A percentile compares a stretch with the other conserved stretches of the same genome.
These are phyloP conservation scores for Coenonympha glycerion DNA, from an alignment of 2,888 invertebrate genomes.

Conservation along the genomic window DNA sequence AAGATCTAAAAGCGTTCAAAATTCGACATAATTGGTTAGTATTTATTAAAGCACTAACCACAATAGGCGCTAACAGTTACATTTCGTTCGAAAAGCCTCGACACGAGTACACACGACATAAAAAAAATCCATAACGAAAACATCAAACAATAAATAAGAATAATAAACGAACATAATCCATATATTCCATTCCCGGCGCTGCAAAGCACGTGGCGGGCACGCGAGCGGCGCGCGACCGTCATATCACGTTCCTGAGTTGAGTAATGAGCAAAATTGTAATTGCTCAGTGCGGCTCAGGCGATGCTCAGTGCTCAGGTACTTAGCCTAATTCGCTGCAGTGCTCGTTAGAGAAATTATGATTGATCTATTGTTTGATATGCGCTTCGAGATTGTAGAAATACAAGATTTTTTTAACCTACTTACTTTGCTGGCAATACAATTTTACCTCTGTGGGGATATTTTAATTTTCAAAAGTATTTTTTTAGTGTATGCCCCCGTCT, in stretches of 20 bases:
- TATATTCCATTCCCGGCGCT: slow-evolving; percentile 15
- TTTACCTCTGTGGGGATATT: too few species aligned
- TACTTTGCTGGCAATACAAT: background rate
- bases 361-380: slow-evolving; percentile 29
- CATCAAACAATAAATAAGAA: slow-evolving; percentile 3
- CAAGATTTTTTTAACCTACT: too few species aligned
- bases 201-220: slow-evolving; percentile 34
- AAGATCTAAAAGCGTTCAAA: too few species aligned
- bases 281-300: slow-evolving; percentile 33
- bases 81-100: background rate
- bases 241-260: slow-evolving; percentile 35
- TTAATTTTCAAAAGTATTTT: too few species aligned
- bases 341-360: slow-evolving; percentile 45
- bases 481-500: too few species aligned
- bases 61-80: background rate
- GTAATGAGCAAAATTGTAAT: slow-evolving; percentile 62
- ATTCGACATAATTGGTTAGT: too few species aligned
- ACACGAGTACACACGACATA: background rate
- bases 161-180: slow-evolving; percentile 18
- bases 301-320: slow-evolving; percentile 39
- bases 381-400: background rate
- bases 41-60: too few species aligned
- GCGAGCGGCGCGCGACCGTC: slow-evolving; percentile 33
- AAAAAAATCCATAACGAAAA: background rate
- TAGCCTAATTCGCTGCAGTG: slow-evolving; percentile 47